Percentiles rank a stretch among this genome's conserved stretches.
phyloP scores from a whole-genome alignment of 2,113 vertebrate species.

The Phalacrocorax brasilianus region DNA sequence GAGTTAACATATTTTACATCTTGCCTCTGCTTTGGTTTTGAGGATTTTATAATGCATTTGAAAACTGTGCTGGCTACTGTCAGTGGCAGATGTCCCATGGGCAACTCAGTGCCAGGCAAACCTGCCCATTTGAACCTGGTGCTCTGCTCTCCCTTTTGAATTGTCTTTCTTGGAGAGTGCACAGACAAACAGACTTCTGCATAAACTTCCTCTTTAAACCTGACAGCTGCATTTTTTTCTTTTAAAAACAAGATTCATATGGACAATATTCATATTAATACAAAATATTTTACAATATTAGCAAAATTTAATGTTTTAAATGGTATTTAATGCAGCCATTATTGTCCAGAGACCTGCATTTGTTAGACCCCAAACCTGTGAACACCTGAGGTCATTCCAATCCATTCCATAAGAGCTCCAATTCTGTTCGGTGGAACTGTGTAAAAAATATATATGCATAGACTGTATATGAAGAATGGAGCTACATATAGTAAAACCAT shows the following conservation, averaged over 20 bases:
- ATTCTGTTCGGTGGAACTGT: not conserved
- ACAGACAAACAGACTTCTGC: not conserved
- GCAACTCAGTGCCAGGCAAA: not conserved
- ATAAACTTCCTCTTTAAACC: not conserved
- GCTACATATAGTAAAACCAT: not conserved
- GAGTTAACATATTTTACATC: conserved; percentile 21
- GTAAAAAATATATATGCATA: not conserved
- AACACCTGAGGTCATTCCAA: not conserved
- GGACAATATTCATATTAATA: not conserved
- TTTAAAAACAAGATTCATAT: not conserved
- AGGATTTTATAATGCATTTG: not conserved
- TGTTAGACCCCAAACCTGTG: not conserved
- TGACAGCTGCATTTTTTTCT: not conserved
- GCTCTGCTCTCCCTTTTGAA: not conserved
- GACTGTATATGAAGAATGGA: not conserved
- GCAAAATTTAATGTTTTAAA: not conserved
- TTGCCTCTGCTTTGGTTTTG: conserved; percentile 2
- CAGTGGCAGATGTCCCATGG: not conserved
- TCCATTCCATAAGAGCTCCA: not conserved
- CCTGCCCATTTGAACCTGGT: not conserved
- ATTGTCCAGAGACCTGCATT: not conserved
- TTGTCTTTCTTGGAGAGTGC: not conserved
- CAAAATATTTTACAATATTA: not conserved
- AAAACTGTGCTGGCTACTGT: not conserved
- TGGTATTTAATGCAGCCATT: not conserved